Evolutionary conservation across 1,140 invertebrate species (phyloP), one percentile per base, ranked within the genome.

Genomic region (Oryzaephilus surinamensis): DNA sequence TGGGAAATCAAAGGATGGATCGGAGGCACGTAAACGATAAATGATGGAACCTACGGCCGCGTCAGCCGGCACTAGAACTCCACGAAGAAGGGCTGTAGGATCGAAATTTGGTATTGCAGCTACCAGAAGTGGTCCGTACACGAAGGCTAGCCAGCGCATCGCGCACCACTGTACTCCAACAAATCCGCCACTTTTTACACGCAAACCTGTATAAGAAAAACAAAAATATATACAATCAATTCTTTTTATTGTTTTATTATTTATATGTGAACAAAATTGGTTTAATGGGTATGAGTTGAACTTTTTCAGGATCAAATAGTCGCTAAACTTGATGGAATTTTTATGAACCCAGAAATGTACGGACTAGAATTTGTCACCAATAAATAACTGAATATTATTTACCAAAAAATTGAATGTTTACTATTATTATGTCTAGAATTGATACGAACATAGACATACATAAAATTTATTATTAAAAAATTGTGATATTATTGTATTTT

Each of bases 1-100:
- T 39, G 85, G 86, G 65, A 86, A 89, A 61, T 90, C 82, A 54
- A 82, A 83, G 61, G 89, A 82, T 24, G 86, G 78, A 62, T 91
- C 86, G 46, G 81, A 83, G 31, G 84, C 88, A 56, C 84, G 75
- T 33, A 92, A 71, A 49, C 86, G 72, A 64, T 90, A 91, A 58
- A 91, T 84, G 47, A 87, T 76, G 10, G 82, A 79, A 40, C 83
- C 81, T 46, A 86, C 74, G 49, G 78, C 73, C 14, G 84, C 82
- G 60, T 88, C 84, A 12, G 80, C 74, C 28, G 86, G 85, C 23
- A 91, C 73, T 20, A 88, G 69, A 26, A 89, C 77, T 32, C 84
- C 70, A 49, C 77, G 68, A 76, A 89, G 84, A 46, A 81, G 73
- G 27, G 83, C 84, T 45, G 79, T 77, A 17, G 79, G 76, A 62